Conservation (phyloP, 2,113 vertebrate species). For the Pelecanus crispus region DNA sequence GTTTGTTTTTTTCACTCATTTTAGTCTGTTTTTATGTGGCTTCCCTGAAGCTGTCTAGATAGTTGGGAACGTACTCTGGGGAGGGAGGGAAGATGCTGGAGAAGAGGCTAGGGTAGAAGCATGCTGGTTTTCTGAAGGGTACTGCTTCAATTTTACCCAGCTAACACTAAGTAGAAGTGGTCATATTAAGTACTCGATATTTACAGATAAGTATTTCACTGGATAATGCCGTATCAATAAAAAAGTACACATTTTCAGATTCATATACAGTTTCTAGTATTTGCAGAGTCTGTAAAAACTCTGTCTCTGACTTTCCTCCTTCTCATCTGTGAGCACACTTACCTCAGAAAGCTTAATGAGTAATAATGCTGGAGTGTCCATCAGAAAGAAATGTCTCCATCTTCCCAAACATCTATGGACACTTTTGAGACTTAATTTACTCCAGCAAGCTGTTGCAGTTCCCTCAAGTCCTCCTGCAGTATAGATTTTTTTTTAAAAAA, state of each 20-base stretch:
- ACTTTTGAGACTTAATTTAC: neutral
- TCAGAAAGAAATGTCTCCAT: neutral
- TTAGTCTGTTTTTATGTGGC: neutral
- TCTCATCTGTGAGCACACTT: neutral
- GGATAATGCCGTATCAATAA: neutral
- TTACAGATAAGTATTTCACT: neutral
- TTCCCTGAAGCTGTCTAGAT: neutral
- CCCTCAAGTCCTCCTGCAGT: neutral
- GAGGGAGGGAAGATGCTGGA: neutral
- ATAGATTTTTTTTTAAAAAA: neutral
- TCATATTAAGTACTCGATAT: neutral
- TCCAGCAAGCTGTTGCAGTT: neutral
- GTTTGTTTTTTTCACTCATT: neutral
- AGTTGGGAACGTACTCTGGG: neutral
- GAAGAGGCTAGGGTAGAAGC: neutral
- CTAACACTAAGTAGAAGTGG: neutral
- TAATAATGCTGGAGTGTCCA: neutral
- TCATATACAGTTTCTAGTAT: neutral
- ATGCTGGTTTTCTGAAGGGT: neutral
- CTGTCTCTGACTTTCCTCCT: neutral
- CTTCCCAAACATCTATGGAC: neutral
- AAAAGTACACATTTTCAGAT: neutral
- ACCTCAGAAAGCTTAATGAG: neutral
- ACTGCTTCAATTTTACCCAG: neutral
- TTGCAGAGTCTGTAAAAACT: neutral